Percentiles rank a stretch among this genome's conserved stretches.
Conservation (phyloP, 2,888 invertebrate species). For the Linhomoeus sp. region DNA sequence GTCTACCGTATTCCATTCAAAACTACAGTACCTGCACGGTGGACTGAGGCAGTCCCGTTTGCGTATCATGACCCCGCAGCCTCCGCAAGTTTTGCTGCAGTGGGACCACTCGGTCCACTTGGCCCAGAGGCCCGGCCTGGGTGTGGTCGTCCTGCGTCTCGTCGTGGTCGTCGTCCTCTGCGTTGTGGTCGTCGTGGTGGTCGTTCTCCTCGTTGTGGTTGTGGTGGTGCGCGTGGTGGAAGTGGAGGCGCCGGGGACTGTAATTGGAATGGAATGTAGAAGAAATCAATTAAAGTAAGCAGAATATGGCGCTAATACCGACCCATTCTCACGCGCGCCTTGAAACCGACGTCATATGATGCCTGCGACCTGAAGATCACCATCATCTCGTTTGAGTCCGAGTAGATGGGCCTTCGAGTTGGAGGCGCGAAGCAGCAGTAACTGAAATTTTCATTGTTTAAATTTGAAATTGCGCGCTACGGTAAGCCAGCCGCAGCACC, state of each 20-base stretch:
- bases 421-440: slow-evolving; percentile 23
- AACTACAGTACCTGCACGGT: slow-evolving; percentile 21
- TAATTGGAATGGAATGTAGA: background rate
- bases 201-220: background rate
- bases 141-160: no score
- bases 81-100: slow-evolving; percentile 20
- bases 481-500: no score
- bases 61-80: slow-evolving; percentile 17
- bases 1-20: background rate
- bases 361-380: slow-evolving; percentile 43
- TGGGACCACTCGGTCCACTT: slow-evolving; percentile 21
- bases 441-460: slow-evolving; percentile 8
- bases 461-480: no score
- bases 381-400: slow-evolving; percentile 79
- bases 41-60: slow-evolving; percentile 14
- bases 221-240: background rate
- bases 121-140: slow-evolving; percentile 10
- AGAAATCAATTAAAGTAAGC: no score
- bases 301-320: no score
- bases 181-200: background rate
- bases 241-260: background rate
- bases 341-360: slow-evolving; percentile 17
- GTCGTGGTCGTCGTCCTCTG: no score
- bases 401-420: slow-evolving; percentile 89
- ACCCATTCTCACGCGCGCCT: slow-evolving; percentile 13